Evolutionary conservation across 2,888 invertebrate genomes (phyloP), one percentile per base, ranked within the genome.

Genomic region (Ormia ochracea): DNA sequence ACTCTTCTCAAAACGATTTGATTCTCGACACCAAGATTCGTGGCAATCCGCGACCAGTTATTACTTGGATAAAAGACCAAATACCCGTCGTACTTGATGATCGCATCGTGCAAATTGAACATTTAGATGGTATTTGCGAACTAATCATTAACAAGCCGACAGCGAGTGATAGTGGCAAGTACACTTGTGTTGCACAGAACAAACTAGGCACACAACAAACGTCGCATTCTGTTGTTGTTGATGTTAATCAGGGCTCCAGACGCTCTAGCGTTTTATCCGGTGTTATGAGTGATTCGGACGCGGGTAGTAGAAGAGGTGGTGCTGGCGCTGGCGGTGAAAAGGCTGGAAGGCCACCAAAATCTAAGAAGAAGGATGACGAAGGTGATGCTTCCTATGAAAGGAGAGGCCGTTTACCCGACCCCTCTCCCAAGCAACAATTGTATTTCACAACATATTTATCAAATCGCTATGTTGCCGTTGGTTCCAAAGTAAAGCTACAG

Each of bases 21-120:
- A 91, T 93, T 54, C 90, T 96, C 82, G 95, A 96, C 88, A 96
- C 96, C 87, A 94, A 94, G 83, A 93, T 96, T 33, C 91, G 96
- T 72, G 94, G 94, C 45, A 93, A 94, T 85, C 92, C 93, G 0
- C 94, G 94, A 80, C 93, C 95, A 63, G 91, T 91, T 50, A 91
- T 95, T 31, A 91, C 93, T 78, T 96, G 96, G 96, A 92, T 92
- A 81, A 95, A 93, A 89, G 94, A 96, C 88, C 94, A 56, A 87
- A 90, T 83, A 82, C 90, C 92, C 59, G 89, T 95, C 43, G 88
- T 88, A 28, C 86, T 89, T 3, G 91, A 91, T 82, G 92, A 92
- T 63, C 92, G 94, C 70, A 85, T 87, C 86, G 92, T 93, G 83
- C 93, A 94, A 63, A 92, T 92, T 83, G 94, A 95, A 86, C 91